Conservation (phyloP, 30 jellyfish, hydroid and myxozoan species). For the Mastigias papua region DNA sequence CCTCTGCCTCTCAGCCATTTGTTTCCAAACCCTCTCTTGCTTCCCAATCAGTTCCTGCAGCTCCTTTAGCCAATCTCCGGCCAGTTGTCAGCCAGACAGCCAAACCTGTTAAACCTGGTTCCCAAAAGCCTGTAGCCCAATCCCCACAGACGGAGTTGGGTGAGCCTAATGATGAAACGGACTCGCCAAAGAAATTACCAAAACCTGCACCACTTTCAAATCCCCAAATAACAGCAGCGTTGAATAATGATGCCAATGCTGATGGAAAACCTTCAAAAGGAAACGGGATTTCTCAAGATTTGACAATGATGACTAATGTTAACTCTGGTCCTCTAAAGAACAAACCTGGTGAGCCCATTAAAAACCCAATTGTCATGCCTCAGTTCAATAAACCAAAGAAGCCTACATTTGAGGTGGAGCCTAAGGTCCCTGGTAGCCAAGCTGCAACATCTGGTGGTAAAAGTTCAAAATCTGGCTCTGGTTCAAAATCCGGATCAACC, state of each 20-base stretch:
- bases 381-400: slow-evolving; percentile 59
- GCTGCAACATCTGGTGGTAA: slow-evolving; percentile 73
- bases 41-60: slow-evolving; percentile 17
- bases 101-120: slow-evolving; percentile 31
- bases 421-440: slow-evolving; percentile 49
- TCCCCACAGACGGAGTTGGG: slow-evolving; percentile 57
- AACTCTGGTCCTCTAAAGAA: slow-evolving; percentile 60
- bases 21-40: slow-evolving; percentile 37
- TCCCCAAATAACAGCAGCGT: slow-evolving; percentile 68
- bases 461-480: slow-evolving; percentile 78
- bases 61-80: slow-evolving; percentile 35
- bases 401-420: slow-evolving; percentile 77
- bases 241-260: slow-evolving; percentile 87
- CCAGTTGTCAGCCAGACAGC: slow-evolving; percentile 21
- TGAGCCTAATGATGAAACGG: slow-evolving; percentile 57
- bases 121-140: slow-evolving; percentile 31
- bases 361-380: slow-evolving; percentile 78
- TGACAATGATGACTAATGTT: slow-evolving; percentile 77
- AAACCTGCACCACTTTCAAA: slow-evolving; percentile 87
- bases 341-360: slow-evolving; percentile 69
- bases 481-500: slow-evolving; percentile 80
- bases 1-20: slow-evolving; percentile 48
- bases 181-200: slow-evolving; percentile 53
- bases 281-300: slow-evolving; percentile 67
- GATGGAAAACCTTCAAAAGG: slow-evolving; percentile 68